phyloP scores from a whole-genome alignment of 23 tunicate genomes.

The Halocynthia roretzi region DNA sequence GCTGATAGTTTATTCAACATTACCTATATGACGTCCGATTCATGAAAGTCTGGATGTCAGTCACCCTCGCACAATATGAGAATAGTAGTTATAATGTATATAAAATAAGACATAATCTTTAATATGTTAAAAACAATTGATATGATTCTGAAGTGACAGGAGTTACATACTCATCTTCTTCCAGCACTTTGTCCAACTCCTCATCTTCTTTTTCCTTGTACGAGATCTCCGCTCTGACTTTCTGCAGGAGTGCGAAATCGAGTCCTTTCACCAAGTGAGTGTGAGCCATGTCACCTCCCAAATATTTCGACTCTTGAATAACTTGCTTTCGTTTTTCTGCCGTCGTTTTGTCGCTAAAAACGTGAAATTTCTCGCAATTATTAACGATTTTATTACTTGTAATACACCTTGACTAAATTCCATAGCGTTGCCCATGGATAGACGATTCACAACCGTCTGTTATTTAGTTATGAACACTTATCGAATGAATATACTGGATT shows the following conservation, averaged over 20 bases:
- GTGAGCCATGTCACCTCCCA: constrained; percentile 99
- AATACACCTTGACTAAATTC: neutral
- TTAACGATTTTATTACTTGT: too few species aligned
- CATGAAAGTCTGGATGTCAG: too few species aligned
- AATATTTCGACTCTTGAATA: constrained; percentile 94
- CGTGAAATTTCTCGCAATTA: too few species aligned
- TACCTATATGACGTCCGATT: too few species aligned
- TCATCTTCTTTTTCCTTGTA: constrained; percentile 86
- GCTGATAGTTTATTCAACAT: neutral
- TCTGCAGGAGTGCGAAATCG: constrained; percentile 92
- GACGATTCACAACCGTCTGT: neutral
- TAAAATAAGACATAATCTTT: too few species aligned
- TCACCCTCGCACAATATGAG: too few species aligned
- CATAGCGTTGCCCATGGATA: neutral
- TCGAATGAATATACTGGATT: too few species aligned
- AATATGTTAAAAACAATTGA: too few species aligned
- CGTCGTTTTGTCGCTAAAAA: constrained; percentile 35
- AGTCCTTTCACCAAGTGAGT: constrained; percentile 99
- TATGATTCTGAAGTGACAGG: neutral
- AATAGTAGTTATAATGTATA: too few species aligned
- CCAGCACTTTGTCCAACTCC: constrained; percentile 61
- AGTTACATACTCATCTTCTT: constrained; percentile 27
- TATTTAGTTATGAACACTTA: too few species aligned
- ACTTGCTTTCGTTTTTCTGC: constrained; percentile 92
- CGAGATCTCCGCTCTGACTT: constrained; percentile 94